Conservation (phyloP, 2,113 vertebrate genomes). For the Isurus oxyrinchus region DNA sequence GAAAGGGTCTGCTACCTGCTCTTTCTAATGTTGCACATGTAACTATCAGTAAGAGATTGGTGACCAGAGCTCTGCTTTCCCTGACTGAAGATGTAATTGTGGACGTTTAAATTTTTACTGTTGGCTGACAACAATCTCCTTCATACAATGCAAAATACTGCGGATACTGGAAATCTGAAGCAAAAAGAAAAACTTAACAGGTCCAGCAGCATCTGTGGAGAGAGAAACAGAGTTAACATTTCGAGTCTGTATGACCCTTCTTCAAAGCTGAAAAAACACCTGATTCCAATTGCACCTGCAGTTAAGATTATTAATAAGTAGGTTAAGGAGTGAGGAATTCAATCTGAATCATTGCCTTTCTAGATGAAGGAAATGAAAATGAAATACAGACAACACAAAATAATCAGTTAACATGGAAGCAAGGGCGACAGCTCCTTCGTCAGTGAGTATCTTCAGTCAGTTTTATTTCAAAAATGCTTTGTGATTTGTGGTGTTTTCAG, state of each 20-base stretch:
- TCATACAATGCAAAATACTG: neutral
- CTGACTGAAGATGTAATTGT: neutral
- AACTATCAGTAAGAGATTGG: neutral
- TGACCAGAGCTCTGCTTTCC: neutral
- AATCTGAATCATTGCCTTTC: constrained; percentile 47
- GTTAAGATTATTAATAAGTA: neutral
- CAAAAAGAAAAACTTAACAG: no score
- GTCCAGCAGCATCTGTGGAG: no score
- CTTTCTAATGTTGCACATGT: neutral
- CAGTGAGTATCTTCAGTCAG: constrained; percentile 69
- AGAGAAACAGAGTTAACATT: no score
- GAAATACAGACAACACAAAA: constrained; percentile 82
- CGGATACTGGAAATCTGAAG: no score
- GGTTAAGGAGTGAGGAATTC: neutral
- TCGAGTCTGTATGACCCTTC: no score
- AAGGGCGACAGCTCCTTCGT: constrained; percentile 90
- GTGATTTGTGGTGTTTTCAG: neutral
- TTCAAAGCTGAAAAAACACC: no score
- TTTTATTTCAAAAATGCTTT: constrained; percentile 5
- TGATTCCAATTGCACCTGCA: neutral
- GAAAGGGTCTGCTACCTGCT: neutral
- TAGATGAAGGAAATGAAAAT: constrained; percentile 90
- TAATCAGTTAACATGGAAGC: constrained; percentile 98
- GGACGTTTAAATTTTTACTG: neutral
- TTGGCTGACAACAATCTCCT: neutral